phyloP scores from a whole-genome alignment of 2,113 vertebrate species.

The Corydoras sp. region DNA sequence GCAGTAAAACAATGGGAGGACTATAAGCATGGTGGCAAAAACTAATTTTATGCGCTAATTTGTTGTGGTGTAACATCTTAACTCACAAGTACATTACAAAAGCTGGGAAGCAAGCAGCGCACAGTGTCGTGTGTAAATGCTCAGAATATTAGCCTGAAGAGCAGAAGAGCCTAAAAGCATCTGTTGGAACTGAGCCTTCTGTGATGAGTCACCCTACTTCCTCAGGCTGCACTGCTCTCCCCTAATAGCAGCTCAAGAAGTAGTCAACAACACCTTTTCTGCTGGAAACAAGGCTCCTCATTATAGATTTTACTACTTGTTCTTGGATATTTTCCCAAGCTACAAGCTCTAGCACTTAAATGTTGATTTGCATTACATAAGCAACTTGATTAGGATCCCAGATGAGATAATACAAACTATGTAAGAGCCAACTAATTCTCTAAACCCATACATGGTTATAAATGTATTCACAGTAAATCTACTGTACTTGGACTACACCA shows the following conservation, averaged over 20 bases:
- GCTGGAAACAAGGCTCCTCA: neutral
- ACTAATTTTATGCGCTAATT: conserved; percentile 38
- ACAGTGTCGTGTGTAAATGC: conserved; percentile 23
- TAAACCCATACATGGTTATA: neutral
- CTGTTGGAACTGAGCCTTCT: conserved; percentile 40
- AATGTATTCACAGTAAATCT: neutral
- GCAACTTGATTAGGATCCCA: neutral
- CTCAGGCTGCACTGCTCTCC: conserved; percentile 22
- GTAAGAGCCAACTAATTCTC: neutral
- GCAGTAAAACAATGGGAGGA: neutral
- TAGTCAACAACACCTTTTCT: conserved; percentile 16
- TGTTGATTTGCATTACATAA: neutral
- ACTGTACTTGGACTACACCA: too few species aligned
- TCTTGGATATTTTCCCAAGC: too few species aligned
- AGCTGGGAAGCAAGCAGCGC: conserved; percentile 31
- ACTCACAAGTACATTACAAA: conserved; percentile 33
- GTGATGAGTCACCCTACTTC: conserved; percentile 42
- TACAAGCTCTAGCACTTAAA: neutral
- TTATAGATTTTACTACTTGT: neutral
- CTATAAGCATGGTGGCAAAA: conserved; percentile 24
- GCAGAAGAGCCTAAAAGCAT: conserved; percentile 38
- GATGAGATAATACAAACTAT: neutral
- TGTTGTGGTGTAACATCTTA: conserved; percentile 28
- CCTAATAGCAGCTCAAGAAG: neutral
- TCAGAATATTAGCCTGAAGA: conserved; percentile 33